Percentiles rank a stretch among this genome's conserved stretches.
These are phyloP conservation scores for Dynastes hyllus DNA, from an alignment of 2,888 invertebrate species.

Conservation along the genomic window DNA sequence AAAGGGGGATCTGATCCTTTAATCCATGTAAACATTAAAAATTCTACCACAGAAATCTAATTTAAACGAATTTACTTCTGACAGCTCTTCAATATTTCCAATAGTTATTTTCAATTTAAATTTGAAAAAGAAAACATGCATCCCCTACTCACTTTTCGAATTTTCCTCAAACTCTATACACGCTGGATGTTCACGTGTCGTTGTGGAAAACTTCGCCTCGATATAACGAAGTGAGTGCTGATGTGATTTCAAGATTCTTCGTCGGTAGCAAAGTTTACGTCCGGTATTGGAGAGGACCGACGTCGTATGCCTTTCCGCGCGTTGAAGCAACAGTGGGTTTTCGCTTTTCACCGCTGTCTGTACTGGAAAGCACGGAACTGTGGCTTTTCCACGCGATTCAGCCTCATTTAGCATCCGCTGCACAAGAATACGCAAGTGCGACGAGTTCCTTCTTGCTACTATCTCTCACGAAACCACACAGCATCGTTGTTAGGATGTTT, in stretches of 20 bases:
- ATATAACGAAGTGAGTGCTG: background rate
- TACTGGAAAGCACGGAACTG: constrained; percentile 39
- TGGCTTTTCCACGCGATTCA: constrained; percentile 13
- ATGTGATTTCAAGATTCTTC: constrained; percentile 2
- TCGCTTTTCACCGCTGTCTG: constrained; percentile 33
- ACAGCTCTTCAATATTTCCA: no score
- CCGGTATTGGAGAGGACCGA: background rate
- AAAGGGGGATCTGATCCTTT: no score
- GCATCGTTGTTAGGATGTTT: background rate
- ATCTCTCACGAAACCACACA: background rate
- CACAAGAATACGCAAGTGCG: constrained; percentile 44
- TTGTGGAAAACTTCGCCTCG: background rate
- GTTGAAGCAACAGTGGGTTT: background rate
- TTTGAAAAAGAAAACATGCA: background rate
- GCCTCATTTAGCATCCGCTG: constrained; percentile 30
- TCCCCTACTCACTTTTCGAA: background rate
- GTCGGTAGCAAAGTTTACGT: background rate
- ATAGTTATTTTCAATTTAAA: no score
- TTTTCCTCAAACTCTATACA: background rate
- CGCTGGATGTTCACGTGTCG: background rate
- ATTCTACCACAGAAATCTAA: no score
- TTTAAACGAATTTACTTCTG: no score
- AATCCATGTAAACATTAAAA: no score
- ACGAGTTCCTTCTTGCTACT: background rate
- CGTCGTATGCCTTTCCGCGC: constrained; percentile 16